Percentiles rank a stretch among this genome's conserved stretches.
phyloP scores from a whole-genome alignment of 2,113 vertebrate species.

The Orthonyx spaldingii region DNA sequence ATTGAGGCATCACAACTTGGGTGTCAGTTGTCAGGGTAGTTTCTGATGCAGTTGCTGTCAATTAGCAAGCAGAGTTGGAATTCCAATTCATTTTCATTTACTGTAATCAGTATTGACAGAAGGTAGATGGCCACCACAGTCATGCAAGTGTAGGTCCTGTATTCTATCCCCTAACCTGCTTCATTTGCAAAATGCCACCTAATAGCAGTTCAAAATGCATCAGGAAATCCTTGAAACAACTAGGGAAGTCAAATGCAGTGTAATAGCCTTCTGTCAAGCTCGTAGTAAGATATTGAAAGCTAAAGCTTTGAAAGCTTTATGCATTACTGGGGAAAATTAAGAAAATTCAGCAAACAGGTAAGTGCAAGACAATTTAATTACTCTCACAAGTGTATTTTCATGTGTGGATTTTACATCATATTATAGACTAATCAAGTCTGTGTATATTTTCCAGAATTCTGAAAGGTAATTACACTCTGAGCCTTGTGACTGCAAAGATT shows the following conservation, averaged over 20 bases:
- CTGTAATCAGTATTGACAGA: neutral
- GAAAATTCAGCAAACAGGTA: neutral
- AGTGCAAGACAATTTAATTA: neutral
- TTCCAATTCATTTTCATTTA: neutral
- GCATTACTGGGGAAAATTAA: neutral
- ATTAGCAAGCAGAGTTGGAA: neutral
- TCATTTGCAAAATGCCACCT: neutral
- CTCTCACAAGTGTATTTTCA: neutral
- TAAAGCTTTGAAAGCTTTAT: neutral
- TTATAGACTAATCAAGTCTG: neutral
- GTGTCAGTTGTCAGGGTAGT: neutral
- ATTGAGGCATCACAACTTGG: neutral
- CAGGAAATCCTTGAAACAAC: neutral
- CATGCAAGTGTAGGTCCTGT: rapidly evolving
- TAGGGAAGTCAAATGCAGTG: neutral
- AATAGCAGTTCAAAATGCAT: neutral
- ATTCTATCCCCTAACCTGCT: neutral
- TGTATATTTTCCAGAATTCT: neutral
- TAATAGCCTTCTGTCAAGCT: neutral
- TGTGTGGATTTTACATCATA: neutral
- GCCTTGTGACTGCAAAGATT: neutral
- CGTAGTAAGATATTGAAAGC: neutral
- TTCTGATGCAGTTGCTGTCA: neutral
- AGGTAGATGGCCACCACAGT: neutral
- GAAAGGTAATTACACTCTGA: neutral